Percentiles rank a stretch among this genome's conserved stretches.
Evolutionary conservation across 2,797 vertebrate species (phyloP).

Genomic region (Helostoma temminkii): DNA sequence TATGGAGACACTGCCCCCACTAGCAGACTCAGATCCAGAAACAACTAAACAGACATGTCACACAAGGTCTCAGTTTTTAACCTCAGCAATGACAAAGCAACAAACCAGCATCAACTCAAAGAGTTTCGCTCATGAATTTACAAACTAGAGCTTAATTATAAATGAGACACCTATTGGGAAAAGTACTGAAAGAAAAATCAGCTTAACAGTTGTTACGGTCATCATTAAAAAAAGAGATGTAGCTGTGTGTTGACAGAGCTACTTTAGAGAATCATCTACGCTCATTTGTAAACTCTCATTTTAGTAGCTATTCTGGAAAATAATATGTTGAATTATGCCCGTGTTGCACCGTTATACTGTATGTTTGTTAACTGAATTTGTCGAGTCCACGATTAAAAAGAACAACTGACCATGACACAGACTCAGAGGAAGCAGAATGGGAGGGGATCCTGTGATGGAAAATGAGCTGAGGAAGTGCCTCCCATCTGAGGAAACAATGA

Average conservation of each 20-base stretch:
- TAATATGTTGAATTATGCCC: not conserved
- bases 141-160: conserved; percentile 31
- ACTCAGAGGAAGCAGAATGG: conserved; percentile 23
- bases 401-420: not conserved
- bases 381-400: not conserved
- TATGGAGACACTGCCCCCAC: conserved; percentile 17
- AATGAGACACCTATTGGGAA: conserved; percentile 29
- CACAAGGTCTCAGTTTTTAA: conserved; percentile 31
- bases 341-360: not conserved
- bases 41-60: conserved; percentile 29
- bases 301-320: no score
- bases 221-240: conserved; percentile 3
- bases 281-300: not conserved
- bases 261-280: not conserved
- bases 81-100: not conserved
- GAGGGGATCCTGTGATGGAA: conserved; percentile 35
- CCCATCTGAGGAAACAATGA: conserved; percentile 57
- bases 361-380: not conserved
- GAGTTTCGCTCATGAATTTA: conserved; percentile 17
- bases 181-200: conserved; percentile 23
- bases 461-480: conserved; percentile 68
- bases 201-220: conserved; percentile 2
- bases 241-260: not conserved
- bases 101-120: conserved; percentile 18
- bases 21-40: conserved; percentile 14